Base-by-base conservation (phyloP, 1,140 invertebrate genomes). In the Lutraria rhynchaena region DNA sequence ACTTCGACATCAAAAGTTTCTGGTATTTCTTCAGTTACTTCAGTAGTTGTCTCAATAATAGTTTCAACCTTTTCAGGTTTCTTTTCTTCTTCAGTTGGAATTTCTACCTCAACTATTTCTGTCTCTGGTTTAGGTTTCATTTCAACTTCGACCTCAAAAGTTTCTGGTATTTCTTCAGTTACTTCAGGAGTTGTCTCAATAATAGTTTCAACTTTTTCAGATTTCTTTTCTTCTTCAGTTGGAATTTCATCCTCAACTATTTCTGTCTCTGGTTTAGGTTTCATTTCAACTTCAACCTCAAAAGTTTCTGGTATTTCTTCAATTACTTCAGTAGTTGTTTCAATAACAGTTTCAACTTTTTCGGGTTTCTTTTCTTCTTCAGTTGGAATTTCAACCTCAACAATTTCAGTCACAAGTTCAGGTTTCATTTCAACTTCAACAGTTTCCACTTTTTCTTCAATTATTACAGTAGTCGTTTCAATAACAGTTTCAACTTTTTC, bases 161-260 rank as follows among this genome's bases (percentile, higher is more conserved):
- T 65, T 2, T 51, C 35, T 53, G n/a, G 58, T 74, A 17, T 46
- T 83, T 78, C 37, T 37, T 37, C 29, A n/a, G n/a, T n/a, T n/a
- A n/a, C n/a, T n/a, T n/a, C n/a, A n/a, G 80, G 75, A 53, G 53
- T 55, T 22, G 9, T 55, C n/a, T 78, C 60, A 31, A 65, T n/a
- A 37, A 51, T 29, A 27, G 29, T 41, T 19, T 49, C 58, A 1
- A 29, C 46, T 11, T 5, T 4, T 55, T 17, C 3, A 55, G n/a
- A 33, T 46, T 75, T 75, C 41, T 58, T n/a, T n/a, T n/a, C 51
- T 63, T 24, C 19, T 17, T 49, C 61, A 70, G 37, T 41, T 35
- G 61, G 22, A 71, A 80, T 58, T 78, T 57, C 55, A n/a, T 41
- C 58, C 53, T 76, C 41, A 85, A 58, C 19, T n/a, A n/a, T n/a